phyloP scores from a whole-genome alignment of 2,797 vertebrate species.

The Clarias pachynema region DNA sequence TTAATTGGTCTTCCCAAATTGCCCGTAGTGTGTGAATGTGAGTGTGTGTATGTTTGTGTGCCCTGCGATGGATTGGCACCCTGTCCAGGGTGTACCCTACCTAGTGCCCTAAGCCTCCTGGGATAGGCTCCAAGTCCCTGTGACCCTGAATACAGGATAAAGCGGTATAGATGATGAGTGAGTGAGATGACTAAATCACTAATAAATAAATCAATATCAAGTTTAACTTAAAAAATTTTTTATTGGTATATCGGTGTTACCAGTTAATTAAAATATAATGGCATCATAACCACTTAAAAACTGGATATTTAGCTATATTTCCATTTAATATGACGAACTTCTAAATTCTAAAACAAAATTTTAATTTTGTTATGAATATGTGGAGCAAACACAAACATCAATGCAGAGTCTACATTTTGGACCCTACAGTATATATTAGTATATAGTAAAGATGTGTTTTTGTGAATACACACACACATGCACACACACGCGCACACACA shows the following conservation, averaged over 20 bases:
- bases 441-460: not conserved
- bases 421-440: slow-evolving; percentile 26
- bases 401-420: slow-evolving; percentile 6
- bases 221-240: not conserved
- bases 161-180: too few relatives aligned
- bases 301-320: not conserved
- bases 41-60: too few relatives aligned
- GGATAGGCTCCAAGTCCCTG: too few relatives aligned
- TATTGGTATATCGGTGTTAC: not conserved
- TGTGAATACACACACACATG: not conserved
- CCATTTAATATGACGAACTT: not conserved
- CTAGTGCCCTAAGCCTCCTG: too few relatives aligned
- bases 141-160: too few relatives aligned
- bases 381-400: not conserved
- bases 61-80: too few relatives aligned
- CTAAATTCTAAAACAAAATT: not conserved
- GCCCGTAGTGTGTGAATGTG: too few relatives aligned
- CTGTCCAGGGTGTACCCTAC: too few relatives aligned
- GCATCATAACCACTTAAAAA: not conserved
- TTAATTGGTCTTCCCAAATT: too few relatives aligned
- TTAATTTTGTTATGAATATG: not conserved
- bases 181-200: not conserved
- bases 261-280: not conserved
- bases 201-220: not conserved
- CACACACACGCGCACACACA: not conserved